These are phyloP conservation scores for Vidua chalybeata DNA, from an alignment of 2,113 vertebrate genomes.

Conservation along the genomic window DNA sequence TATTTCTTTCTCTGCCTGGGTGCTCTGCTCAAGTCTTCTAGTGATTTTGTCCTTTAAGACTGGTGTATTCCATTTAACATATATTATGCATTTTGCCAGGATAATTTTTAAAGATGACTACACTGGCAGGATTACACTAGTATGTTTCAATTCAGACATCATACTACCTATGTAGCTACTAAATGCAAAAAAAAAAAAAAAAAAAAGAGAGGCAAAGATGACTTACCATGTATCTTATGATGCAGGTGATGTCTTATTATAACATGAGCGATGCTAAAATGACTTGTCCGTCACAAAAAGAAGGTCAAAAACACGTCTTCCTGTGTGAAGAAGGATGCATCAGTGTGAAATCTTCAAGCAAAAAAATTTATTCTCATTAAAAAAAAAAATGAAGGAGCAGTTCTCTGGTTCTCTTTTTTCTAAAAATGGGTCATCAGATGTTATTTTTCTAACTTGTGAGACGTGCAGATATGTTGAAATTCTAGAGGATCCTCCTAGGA, in stretches of 20 bases:
- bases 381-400: neutral
- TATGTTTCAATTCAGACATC: neutral
- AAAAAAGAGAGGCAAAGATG: neutral
- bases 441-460: conserved; percentile 12
- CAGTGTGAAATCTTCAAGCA: conserved; percentile 4
- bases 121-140: neutral
- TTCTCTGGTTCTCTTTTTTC: conserved; percentile 52
- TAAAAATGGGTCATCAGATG: conserved; percentile 55
- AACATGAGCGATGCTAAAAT: neutral
- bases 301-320: conserved; percentile 41
- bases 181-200: neutral
- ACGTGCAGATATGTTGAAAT: conserved; percentile 54
- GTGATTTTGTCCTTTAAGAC: neutral
- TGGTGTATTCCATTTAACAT: neutral
- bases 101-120: neutral
- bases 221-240: conserved; percentile 18
- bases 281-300: neutral
- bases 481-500: conserved; percentile 38
- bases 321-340: conserved; percentile 38
- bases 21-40: neutral
- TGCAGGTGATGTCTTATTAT: neutral
- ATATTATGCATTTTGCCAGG: neutral
- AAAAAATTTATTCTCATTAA: neutral
- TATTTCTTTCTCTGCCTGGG: neutral
- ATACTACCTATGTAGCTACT: neutral